Conservation (phyloP, 2,113 vertebrate genomes). For the Daboia siamensis region DNA sequence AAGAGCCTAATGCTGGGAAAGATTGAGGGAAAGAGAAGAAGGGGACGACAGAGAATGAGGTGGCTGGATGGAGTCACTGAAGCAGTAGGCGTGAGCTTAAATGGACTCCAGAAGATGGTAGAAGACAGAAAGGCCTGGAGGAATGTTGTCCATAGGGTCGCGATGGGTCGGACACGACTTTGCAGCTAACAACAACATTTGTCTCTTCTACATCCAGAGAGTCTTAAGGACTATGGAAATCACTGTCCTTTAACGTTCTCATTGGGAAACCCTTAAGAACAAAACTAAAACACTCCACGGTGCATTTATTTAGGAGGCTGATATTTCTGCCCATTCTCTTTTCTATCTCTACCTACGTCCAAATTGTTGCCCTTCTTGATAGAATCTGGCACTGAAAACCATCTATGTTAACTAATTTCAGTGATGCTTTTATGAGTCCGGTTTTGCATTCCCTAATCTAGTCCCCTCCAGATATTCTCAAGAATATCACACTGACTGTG, state of each 20-base stretch:
- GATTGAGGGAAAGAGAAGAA: no score
- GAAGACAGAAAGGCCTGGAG: no score
- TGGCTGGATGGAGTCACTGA: no score
- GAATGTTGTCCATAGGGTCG: no score
- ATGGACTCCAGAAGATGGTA: no score
- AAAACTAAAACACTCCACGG: not conserved
- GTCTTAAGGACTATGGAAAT: not conserved
- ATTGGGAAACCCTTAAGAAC: not conserved
- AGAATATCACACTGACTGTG: not conserved
- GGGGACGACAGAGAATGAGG: no score
- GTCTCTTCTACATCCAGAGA: not conserved
- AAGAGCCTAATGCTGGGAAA: no score
- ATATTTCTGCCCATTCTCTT: not conserved
- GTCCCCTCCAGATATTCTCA: not conserved
- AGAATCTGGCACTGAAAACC: not conserved
- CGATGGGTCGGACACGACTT: no score
- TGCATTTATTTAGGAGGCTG: not conserved
- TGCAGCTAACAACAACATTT: no score
- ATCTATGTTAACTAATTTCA: not conserved
- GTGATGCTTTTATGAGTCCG: not conserved
- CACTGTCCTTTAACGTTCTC: not conserved
- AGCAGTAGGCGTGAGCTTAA: no score
- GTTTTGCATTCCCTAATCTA: not conserved
- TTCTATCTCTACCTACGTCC: not conserved
- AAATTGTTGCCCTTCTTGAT: not conserved